phyloP scores from a whole-genome alignment of 2,797 vertebrate genomes.

The Crypturellus tataupa region DNA sequence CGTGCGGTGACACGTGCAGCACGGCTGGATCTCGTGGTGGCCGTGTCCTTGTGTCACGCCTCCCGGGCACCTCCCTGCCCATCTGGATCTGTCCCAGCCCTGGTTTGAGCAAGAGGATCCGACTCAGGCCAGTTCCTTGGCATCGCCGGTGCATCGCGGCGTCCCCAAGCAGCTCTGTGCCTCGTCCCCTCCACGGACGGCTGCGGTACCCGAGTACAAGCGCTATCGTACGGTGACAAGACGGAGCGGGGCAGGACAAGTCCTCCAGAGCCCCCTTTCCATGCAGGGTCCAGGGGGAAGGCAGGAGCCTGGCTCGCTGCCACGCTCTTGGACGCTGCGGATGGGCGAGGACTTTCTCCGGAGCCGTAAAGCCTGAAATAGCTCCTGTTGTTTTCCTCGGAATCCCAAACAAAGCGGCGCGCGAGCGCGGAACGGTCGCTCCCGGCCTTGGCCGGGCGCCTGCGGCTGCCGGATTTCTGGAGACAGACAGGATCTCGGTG shows the following conservation, averaged over 20 bases:
- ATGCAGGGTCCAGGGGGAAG: rapidly evolving
- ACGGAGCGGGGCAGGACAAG: rapidly evolving
- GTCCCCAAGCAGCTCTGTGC: not conserved
- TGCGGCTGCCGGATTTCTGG: constrained; percentile 53
- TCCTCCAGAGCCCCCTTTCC: not conserved
- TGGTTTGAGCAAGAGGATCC: not conserved
- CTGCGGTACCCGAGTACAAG: not conserved
- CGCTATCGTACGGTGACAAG: not conserved
- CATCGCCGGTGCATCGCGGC: rapidly evolving
- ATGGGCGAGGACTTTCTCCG: constrained; percentile 61
- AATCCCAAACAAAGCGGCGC: constrained; percentile 59
- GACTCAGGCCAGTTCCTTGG: not conserved
- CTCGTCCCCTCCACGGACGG: not conserved
- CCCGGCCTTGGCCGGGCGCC: constrained; percentile 47
- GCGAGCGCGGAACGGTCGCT: not conserved
- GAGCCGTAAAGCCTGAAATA: constrained; percentile 49
- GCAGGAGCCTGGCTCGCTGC: not conserved
- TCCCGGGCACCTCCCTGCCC: not conserved
- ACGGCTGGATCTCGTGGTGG: not conserved
- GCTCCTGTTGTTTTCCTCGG: constrained; percentile 38
- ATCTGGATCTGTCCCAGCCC: not conserved
- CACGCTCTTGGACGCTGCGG: not conserved
- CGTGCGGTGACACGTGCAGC: rapidly evolving
- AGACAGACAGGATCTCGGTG: constrained; percentile 44
- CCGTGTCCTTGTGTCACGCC: not conserved